phyloP scores from a whole-genome alignment of 1,140 invertebrate genomes.

The Nasonia longicornis region DNA sequence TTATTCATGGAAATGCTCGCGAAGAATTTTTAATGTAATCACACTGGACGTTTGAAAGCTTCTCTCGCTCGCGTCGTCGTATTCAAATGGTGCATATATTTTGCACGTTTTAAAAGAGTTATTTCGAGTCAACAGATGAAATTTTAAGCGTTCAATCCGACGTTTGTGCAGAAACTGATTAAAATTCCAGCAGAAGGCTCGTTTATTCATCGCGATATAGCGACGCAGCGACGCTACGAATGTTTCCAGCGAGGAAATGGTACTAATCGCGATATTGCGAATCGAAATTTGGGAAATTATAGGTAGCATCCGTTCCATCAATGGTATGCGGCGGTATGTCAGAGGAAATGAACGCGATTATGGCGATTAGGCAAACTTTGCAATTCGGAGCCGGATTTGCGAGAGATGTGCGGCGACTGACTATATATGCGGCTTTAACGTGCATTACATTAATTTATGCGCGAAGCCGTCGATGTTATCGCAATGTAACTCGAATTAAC shows the following conservation, averaged over 20 bases:
- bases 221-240: neutral
- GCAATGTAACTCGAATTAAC: neutral
- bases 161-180: neutral
- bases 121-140: too few relatives aligned
- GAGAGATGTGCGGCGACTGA: neutral
- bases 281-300: neutral
- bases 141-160: too few relatives aligned
- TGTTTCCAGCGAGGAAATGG: neutral
- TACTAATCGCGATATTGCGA: neutral
- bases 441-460: neutral
- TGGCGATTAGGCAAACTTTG: neutral
- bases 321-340: neutral
- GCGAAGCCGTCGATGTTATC: neutral
- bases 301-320: neutral
- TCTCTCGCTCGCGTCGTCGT: too few relatives aligned
- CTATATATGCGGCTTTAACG: neutral
- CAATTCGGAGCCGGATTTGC: neutral
- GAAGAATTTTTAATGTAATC: neutral
- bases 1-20: too few relatives aligned
- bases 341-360: conserved; percentile 1
- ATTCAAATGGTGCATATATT: too few relatives aligned
- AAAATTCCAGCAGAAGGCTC: neutral
- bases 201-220: neutral
- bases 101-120: too few relatives aligned
- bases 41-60: neutral